Base-by-base conservation (phyloP, 2,888 invertebrate species). In the Nomada lathburiana region DNA sequence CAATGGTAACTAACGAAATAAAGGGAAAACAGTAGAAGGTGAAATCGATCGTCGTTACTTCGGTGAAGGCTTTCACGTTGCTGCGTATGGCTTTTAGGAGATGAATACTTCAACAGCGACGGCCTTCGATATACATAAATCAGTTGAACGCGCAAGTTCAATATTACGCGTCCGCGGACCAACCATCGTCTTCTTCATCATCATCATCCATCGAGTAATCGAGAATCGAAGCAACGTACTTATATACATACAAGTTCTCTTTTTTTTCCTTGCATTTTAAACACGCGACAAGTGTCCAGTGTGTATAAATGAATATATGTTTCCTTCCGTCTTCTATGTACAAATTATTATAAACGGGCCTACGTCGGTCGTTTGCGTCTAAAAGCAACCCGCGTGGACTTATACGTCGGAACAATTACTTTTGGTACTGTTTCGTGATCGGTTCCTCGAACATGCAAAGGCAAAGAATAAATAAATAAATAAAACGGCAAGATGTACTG, bases 391-490 rank as follows among this genome's bases (percentile, higher is more conserved):
- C 68, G 57, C 69, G 72, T 64, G 71, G 62, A 63, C 67, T 81
- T 26, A 71, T 63, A 68, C 68, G 53, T 76, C 71, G 79, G 73
- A 87, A 87, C 85, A 86, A 88, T 90, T 84, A 87, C 81, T 89
- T 89, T 89, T 90, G 87, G 88, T 89, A 88, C 84, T 88, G 88
- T 80, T 89, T 74, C 63, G 73, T 74, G 71, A 86, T 86, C 86
- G 85, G 82, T 88, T 88, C 88, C 82, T 85, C 68, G 80, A 89
- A 84, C 84, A 63, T 79, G 67, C 65, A 26, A 26, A 2, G n/a
- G 62, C 57, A 29, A 59, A 73, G 11, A 47, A 64, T 20, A 5
- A 44, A 71, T 2, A 36, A 36, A 36, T 36, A 36, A 36, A 36
- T 36, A 36, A 36, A 36, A 9, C 36, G 36, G 7, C 36, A 36